Base-by-base conservation (phyloP, 2,113 vertebrate genomes). In the Noturus placidus region DNA sequence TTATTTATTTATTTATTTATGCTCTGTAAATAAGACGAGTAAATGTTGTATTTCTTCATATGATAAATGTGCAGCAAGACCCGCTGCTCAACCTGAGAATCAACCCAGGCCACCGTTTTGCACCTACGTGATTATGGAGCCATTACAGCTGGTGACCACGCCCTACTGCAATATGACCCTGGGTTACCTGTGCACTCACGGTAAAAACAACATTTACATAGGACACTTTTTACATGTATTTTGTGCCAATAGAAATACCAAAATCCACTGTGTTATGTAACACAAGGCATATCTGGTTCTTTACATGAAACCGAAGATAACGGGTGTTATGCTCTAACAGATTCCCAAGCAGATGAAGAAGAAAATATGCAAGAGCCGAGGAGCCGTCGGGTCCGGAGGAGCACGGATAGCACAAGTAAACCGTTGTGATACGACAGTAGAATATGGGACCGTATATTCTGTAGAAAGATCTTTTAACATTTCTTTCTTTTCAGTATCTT, bases 141-240 rank as follows among this genome's bases (percentile, higher is more conserved):
- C 93, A 74, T 88, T 94, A 67, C 87, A 92, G 63, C 42, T 94
- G 74, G 33, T 91, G 80, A 38, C 69, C 46, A 92, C 91, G 17
- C 87, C 91, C n/a, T 52, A 92, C 88, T 96, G 95, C 89, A 88
- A 79, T 22, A 46, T 89, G 70, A 89, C 15, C 85, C 90, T 91
- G 20, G 78, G 92, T 67, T 93, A 92, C 88, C 80, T 96, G 91
- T 96, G 95, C 91, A 91, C 54, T 2, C 79, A 91, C 82, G 91
- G 94, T 95, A 94, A 70, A n/a, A 13, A 82, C 42, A 25, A 65
- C 5, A n/a, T 82, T 30, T 67, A 19, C 14, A 35, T 11, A 27
- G 52, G 11, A 52, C 13, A 17, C 25, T n/a, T 54, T 78, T 72
- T 19, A 52, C 70, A 52, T 27, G 33, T 70, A 56, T 87, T 5